These are phyloP conservation scores for Harpegnathos saltator DNA, from an alignment of 1,140 invertebrate species.

Conservation along the genomic window DNA sequence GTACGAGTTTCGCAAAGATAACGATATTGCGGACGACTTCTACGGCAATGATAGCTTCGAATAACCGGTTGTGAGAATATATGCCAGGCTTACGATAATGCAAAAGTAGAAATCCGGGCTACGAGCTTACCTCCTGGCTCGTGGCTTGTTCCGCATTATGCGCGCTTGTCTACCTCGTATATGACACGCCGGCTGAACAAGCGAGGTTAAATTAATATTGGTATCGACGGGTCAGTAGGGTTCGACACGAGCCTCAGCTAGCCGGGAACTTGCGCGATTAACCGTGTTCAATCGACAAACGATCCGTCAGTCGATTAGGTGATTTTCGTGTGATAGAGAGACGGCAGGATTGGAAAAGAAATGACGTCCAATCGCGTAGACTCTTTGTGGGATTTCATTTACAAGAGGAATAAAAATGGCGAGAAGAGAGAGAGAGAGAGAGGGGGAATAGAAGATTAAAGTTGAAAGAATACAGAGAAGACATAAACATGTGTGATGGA, in stretches of 20 bases:
- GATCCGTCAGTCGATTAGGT: constrained; percentile 24
- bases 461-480: not conserved
- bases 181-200: constrained; percentile 60
- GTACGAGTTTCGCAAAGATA: not conserved
- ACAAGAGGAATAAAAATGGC: not conserved
- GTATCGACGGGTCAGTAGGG: constrained; percentile 61
- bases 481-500: not conserved
- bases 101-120: not conserved
- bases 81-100: constrained; percentile 53
- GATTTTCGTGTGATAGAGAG: not conserved
- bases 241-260: constrained; percentile 27
- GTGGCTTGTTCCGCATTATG: constrained; percentile 59
- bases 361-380: not conserved
- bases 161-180: constrained; percentile 58
- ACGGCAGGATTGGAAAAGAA: not conserved
- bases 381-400: not conserved
- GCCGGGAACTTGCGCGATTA: constrained; percentile 40
- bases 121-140: constrained; percentile 53
- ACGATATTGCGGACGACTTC: not conserved
- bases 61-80: constrained; percentile 59
- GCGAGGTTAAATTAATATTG: constrained; percentile 67
- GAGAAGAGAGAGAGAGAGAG: not conserved
- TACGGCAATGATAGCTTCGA: constrained; percentile 63
- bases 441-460: not conserved
- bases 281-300: constrained; percentile 11